Evolutionary conservation across 2,797 vertebrate species (phyloP).

Genomic region (Crypturellus tataupa): DNA sequence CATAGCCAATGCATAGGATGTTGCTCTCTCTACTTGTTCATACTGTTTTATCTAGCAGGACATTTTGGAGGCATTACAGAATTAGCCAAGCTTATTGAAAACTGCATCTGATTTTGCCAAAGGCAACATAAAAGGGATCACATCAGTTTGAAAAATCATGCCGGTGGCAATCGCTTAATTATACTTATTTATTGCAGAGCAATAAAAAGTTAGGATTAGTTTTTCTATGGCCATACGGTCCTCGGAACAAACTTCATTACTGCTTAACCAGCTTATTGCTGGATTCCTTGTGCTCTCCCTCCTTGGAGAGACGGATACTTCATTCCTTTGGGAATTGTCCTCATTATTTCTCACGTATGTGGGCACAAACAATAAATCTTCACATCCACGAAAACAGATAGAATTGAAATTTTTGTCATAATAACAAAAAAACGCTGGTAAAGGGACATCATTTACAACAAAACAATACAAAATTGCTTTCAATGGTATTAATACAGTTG

Average conservation of each 20-base stretch:
- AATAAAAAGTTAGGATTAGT: neutral
- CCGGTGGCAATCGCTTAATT: neutral
- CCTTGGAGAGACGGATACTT: neutral
- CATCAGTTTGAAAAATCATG: neutral
- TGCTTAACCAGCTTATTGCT: neutral
- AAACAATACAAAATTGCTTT: constrained; percentile 41
- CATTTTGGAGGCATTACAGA: neutral
- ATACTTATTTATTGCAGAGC: neutral
- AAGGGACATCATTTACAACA: constrained; percentile 54
- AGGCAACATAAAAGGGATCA: neutral
- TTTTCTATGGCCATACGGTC: neutral
- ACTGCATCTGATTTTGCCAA: neutral
- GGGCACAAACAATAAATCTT: constrained; percentile 39
- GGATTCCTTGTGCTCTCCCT: neutral
- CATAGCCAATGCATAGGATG: neutral
- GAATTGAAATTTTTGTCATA: constrained; percentile 59
- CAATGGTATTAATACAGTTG: neutral
- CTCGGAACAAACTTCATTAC: neutral
- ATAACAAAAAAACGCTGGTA: constrained; percentile 61
- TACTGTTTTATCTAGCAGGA: neutral
- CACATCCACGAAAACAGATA: neutral
- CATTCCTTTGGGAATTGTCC: neutral
- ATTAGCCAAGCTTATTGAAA: neutral
- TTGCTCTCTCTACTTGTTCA: neutral
- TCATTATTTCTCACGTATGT: neutral